A percentile compares a stretch with the other conserved stretches of the same genome.
Evolutionary conservation across 1,140 invertebrate species (phyloP).

Genomic region (Zaprionus gabonicus): DNA sequence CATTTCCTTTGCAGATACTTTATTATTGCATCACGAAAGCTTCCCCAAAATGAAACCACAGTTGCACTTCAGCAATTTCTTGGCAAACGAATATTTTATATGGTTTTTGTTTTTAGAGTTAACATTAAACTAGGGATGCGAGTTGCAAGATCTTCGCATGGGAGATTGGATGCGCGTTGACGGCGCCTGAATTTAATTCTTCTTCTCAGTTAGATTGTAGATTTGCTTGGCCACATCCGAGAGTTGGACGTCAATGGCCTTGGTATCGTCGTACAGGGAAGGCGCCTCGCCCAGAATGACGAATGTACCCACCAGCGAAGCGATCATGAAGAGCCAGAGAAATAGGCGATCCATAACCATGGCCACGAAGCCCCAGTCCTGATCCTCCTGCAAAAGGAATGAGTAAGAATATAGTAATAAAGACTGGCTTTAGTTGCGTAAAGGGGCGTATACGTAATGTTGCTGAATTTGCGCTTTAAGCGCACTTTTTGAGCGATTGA

Average conservation of each 20-base stretch:
- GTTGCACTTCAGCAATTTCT: constrained; percentile 66
- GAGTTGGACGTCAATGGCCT: constrained; percentile 93
- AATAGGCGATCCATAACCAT: constrained; percentile 99
- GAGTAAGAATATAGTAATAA: neutral
- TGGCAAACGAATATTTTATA: constrained; percentile 62
- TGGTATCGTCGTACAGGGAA: constrained; percentile 92
- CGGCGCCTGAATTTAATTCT: constrained; percentile 75
- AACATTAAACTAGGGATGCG: constrained; percentile 61
- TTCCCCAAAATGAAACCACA: constrained; percentile 19
- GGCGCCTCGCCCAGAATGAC: constrained; percentile 95
- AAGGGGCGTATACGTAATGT: constrained; percentile 36
- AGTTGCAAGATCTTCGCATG: constrained; percentile 4
- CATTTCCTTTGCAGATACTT: constrained; percentile 4
- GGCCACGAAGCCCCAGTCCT: constrained; percentile 99
- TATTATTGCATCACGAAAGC: constrained; percentile 28
- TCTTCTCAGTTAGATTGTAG: constrained; percentile 84
- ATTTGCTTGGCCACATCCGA: constrained; percentile 92
- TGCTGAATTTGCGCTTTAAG: constrained; percentile 46
- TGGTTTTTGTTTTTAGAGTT: constrained; percentile 47
- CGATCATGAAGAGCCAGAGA: constrained; percentile 97
- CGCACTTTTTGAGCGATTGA: constrained; percentile 73
- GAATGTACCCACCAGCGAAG: constrained; percentile 95
- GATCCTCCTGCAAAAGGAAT: constrained; percentile 91
- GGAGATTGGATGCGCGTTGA: neutral
- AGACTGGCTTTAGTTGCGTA: constrained; percentile 4